These are phyloP conservation scores for Pycnonotus jocosus DNA, from an alignment of 2,113 vertebrate genomes.

Conservation along the genomic window DNA sequence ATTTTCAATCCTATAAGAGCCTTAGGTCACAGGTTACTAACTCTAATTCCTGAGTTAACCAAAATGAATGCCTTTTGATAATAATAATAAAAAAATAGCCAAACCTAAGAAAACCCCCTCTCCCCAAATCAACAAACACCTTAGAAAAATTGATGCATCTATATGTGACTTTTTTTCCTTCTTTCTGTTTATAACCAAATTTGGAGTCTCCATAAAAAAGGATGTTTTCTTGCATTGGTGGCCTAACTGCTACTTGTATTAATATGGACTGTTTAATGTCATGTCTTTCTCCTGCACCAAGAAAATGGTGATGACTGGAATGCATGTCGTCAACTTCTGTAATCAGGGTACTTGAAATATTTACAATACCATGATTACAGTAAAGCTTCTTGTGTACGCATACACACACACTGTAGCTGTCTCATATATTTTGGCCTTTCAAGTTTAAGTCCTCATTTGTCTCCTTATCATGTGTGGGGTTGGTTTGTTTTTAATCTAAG, in stretches of 20 bases:
- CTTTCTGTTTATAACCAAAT: not conserved
- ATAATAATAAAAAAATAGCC: not conserved
- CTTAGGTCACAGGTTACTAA: not conserved
- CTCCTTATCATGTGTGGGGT: not conserved
- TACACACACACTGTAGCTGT: not conserved
- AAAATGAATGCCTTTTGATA: not conserved
- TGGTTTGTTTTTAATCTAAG: not conserved
- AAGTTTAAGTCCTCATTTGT: not conserved
- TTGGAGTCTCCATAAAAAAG: not conserved
- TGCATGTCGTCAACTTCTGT: constrained; percentile 12
- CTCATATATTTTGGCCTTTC: not conserved
- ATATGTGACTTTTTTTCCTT: not conserved
- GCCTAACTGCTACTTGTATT: not conserved
- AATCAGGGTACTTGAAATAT: constrained; percentile 46
- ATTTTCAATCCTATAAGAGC: not conserved
- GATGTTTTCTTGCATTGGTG: not conserved
- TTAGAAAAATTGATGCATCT: not conserved
- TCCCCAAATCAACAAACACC: too few species aligned
- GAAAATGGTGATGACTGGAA: constrained; percentile 42
- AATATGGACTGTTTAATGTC: not conserved
- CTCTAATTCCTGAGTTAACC: not conserved
- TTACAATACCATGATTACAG: not conserved
- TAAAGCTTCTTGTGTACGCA: not conserved
- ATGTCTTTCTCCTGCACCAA: not conserved
- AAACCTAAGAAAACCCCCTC: too few species aligned